Evolutionary conservation across 2,797 vertebrate genomes (phyloP).

Genomic region (Etheostoma nigrum): DNA sequence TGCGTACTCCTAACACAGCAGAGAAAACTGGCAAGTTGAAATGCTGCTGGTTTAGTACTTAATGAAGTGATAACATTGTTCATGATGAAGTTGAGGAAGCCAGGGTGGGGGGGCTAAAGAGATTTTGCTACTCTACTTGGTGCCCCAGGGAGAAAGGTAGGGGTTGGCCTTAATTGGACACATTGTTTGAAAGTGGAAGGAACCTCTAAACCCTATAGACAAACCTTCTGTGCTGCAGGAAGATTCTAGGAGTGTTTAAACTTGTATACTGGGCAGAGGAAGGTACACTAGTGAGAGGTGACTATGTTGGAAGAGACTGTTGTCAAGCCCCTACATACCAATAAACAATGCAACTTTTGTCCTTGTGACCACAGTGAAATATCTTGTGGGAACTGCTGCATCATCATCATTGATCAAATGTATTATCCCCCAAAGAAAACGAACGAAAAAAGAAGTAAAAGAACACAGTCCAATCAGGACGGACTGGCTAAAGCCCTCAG

Average conservation of each 20-base stretch:
- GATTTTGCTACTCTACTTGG: neutral
- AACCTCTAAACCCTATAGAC: neutral
- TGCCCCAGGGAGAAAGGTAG: neutral
- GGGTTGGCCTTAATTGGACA: conserved; percentile 37
- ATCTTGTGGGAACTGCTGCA: conserved; percentile 3
- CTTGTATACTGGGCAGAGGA: neutral
- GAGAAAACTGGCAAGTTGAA: conserved; percentile 9
- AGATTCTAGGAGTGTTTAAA: conserved; percentile 2
- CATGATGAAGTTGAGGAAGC: neutral
- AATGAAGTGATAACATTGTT: conserved; percentile 10
- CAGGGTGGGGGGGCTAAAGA: neutral
- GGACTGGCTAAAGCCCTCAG: neutral
- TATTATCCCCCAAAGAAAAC: conserved; percentile 5
- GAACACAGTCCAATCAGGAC: conserved; percentile 2
- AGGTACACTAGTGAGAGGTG: neutral
- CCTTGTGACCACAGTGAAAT: neutral
- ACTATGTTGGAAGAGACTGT: neutral
- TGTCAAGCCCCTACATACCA: neutral
- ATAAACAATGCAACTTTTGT: neutral
- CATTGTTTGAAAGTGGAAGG: conserved; percentile 17
- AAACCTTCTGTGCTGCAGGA: conserved; percentile 8
- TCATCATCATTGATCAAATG: conserved; percentile 1
- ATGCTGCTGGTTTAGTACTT: neutral
- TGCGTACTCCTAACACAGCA: neutral
- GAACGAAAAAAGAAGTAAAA: neutral